Base-by-base conservation (phyloP, 2,888 invertebrate genomes). In the Ischnus inquisitorius region DNA sequence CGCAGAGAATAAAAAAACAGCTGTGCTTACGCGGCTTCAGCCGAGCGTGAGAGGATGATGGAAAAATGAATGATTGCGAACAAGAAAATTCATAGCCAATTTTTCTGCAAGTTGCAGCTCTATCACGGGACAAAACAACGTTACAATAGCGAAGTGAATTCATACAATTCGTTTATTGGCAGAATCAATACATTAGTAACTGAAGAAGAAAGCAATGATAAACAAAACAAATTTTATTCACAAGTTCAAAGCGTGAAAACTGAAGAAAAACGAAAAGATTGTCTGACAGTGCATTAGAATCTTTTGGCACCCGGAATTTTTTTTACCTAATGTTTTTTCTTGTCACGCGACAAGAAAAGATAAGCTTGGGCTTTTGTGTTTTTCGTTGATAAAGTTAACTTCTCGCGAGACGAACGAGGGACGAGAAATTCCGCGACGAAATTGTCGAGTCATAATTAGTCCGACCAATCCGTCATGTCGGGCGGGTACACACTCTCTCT, bases 381-480 rank as follows among this genome's bases (percentile, higher is more conserved):
- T 48, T 19, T n/a, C 19, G 25, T 51, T 25, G 43, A 62, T 12
- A 19, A 8, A 68, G 8, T 60, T 22, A 62, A 51, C 34, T 62
- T 68, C 51, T 28, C 41, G 10, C 6, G 48, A 48, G 62, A 75
- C 60, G 68, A 75, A 75, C 22, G 28, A 54, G 75, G 25, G 43
- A 28, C 34, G 39, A 41, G 22, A 25, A 68, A 43, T 19, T 16
- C 1, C 22, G 41, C 39, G 22, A 62, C 46, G 48, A 51, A 48
- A 60, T 19, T 54, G 54, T 39, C 54, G 39, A 41, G 39, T 34
- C 54, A 62, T 41, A 57, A 75, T 68, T 67, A 41, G 41, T 28
- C 51, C 8, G n/a, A 43, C 48, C 34, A 39, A 69, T 80, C 41
- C 19, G 19, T 75, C 68, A 64, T 64, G 68, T 10, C 16, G 25